These are phyloP conservation scores for Rambutsinella grinnellia DNA, from an alignment of 2,888 invertebrate species.

Conservation along the genomic window DNA sequence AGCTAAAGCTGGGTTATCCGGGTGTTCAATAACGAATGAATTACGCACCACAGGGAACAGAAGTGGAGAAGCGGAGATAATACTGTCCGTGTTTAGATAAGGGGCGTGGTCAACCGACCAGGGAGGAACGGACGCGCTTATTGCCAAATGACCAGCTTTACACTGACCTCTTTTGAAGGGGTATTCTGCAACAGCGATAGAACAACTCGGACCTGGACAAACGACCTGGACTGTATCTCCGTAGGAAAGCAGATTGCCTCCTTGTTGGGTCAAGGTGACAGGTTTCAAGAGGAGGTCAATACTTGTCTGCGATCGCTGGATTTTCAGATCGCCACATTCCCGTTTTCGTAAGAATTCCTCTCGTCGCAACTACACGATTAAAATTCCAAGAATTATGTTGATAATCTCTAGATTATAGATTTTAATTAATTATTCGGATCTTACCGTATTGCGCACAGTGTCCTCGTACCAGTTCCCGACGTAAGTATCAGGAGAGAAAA, in stretches of 20 bases:
- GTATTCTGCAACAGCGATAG: conserved; percentile 42
- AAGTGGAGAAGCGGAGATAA: conserved; percentile 61
- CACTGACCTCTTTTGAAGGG: conserved; percentile 61
- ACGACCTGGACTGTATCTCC: conserved; percentile 63
- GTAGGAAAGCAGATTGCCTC: conserved; percentile 51
- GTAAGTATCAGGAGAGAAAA: conserved; percentile 60
- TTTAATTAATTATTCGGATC: conserved; percentile 5
- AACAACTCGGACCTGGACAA: conserved; percentile 61
- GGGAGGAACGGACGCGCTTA: conserved; percentile 61
- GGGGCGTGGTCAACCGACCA: conserved; percentile 58
- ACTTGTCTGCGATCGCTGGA: conserved; percentile 64
- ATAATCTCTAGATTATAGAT: neutral
- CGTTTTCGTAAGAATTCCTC: conserved; percentile 59
- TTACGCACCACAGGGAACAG: conserved; percentile 63
- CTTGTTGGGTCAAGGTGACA: conserved; percentile 35
- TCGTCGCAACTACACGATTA: conserved; percentile 42
- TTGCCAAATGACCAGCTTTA: conserved; percentile 48
- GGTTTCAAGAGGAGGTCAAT: conserved; percentile 61
- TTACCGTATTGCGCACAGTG: conserved; percentile 60
- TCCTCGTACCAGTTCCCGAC: conserved; percentile 65
- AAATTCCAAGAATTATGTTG: neutral
- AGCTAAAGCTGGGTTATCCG: conserved; percentile 6
- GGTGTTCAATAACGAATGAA: conserved; percentile 62
- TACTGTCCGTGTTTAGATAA: conserved; percentile 60
- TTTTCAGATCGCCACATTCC: conserved; percentile 61